Evolutionary conservation across 2,113 vertebrate genomes (phyloP).

Genomic region (Phyllostomus hastatus): DNA sequence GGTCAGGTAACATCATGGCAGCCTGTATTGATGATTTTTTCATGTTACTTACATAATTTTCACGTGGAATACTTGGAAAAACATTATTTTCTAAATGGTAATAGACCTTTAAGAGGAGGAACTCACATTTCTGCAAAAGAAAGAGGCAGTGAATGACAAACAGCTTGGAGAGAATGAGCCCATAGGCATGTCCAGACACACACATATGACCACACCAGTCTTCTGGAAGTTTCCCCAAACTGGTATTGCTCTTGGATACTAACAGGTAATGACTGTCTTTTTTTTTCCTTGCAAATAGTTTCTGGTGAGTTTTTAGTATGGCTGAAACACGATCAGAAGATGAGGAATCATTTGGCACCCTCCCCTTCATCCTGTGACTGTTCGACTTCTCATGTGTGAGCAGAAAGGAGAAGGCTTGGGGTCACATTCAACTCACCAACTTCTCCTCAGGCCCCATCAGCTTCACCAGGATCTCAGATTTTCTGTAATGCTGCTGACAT

Average conservation of each 20-base stretch:
- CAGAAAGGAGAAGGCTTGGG: no score
- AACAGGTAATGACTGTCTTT: background rate
- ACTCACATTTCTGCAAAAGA: slow-evolving; percentile 65
- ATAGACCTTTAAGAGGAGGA: slow-evolving; percentile 50
- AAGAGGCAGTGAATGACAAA: background rate
- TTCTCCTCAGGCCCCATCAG: background rate
- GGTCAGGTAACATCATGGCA: rapidly evolving
- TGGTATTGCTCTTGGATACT: background rate
- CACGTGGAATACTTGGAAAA: slow-evolving; percentile 29
- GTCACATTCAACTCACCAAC: background rate
- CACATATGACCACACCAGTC: background rate
- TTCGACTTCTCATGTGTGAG: background rate
- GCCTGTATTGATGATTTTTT: background rate
- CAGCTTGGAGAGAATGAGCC: background rate
- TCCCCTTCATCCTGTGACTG: background rate
- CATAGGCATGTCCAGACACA: background rate
- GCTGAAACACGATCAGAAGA: background rate
- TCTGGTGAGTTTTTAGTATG: no score
- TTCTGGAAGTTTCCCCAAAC: background rate
- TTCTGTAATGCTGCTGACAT: background rate
- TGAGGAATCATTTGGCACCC: background rate
- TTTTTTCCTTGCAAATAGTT: background rate
- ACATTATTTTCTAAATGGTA: slow-evolving; percentile 26
- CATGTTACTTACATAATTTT: slow-evolving; percentile 45
- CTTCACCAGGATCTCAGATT: slow-evolving; percentile 4